Evolutionary conservation across 2,797 vertebrate genomes (phyloP).

Genomic region (Sebastolobus alascanus): DNA sequence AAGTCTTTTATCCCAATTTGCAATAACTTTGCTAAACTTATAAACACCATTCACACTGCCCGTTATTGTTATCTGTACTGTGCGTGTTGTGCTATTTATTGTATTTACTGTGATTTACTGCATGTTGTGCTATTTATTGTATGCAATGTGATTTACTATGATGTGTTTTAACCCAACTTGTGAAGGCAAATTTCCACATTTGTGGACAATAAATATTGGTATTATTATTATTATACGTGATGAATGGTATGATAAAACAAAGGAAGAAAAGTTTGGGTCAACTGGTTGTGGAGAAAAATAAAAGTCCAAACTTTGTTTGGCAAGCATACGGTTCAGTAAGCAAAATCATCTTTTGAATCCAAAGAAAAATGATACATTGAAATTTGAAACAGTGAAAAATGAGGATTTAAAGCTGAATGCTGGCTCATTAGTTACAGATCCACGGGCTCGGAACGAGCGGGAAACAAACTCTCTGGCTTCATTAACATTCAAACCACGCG

Average conservation of each 20-base stretch:
- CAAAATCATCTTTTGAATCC: constrained; percentile 31
- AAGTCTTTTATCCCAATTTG: too few relatives aligned
- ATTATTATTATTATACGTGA: too few relatives aligned
- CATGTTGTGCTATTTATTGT: too few relatives aligned
- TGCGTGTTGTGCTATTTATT: too few relatives aligned
- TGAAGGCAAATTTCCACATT: too few relatives aligned
- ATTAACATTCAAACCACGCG: constrained; percentile 28
- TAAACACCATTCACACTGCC: too few relatives aligned
- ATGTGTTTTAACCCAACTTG: too few relatives aligned
- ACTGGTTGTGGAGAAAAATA: not conserved
- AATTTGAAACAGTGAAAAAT: constrained; percentile 19
- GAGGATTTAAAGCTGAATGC: constrained; percentile 29
- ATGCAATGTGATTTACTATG: too few relatives aligned
- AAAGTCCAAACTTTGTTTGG: constrained; percentile 9
- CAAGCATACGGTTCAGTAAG: not conserved
- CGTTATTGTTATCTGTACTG: too few relatives aligned
- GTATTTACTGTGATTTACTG: too few relatives aligned
- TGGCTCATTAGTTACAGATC: constrained; percentile 54
- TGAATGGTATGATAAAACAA: constrained; percentile 3
- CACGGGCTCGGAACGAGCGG: not conserved
- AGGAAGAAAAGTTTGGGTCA: not conserved
- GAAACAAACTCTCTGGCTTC: constrained; percentile 6
- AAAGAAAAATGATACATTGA: not conserved
- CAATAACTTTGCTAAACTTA: too few relatives aligned
- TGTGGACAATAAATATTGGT: too few relatives aligned